A percentile compares a stretch with the other conserved stretches of the same genome.
Conservation (phyloP, 2,113 vertebrate species). For the Oreochromis aureus region DNA sequence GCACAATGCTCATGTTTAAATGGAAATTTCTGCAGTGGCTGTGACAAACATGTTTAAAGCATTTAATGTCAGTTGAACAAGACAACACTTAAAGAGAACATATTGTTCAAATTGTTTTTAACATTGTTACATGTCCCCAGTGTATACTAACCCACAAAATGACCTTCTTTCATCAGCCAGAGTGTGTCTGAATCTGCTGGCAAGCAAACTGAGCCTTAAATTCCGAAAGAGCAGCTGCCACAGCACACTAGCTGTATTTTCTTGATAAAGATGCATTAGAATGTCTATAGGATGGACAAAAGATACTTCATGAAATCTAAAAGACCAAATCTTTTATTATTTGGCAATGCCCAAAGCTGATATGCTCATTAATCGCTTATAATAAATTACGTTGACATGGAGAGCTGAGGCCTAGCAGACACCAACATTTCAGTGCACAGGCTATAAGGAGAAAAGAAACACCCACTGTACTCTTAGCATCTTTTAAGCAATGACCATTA, state of each 20-base stretch:
- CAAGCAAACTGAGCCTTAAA: background rate
- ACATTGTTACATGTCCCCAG: background rate
- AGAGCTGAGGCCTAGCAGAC: background rate
- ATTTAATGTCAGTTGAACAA: background rate
- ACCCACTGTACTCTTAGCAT: background rate
- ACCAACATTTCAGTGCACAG: background rate
- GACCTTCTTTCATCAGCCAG: background rate
- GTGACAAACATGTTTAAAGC: background rate
- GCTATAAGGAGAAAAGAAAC: background rate
- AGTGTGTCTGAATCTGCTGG: background rate
- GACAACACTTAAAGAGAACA: background rate
- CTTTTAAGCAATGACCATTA: background rate
- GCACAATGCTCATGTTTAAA: background rate
- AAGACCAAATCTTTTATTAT: background rate
- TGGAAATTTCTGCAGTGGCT: background rate
- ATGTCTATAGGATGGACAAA: background rate
- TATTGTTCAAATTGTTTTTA: background rate
- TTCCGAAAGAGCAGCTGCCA: background rate
- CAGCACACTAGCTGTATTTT: background rate
- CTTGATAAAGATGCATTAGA: background rate
- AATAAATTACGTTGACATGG: background rate
- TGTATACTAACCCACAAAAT: background rate
- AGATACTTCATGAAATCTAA: background rate
- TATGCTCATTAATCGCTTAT: background rate
- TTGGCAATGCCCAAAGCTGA: background rate